Percentiles rank a stretch among this genome's conserved stretches.
Evolutionary conservation across 2,113 vertebrate species (phyloP).

Genomic region (Heptranchias perlo): DNA sequence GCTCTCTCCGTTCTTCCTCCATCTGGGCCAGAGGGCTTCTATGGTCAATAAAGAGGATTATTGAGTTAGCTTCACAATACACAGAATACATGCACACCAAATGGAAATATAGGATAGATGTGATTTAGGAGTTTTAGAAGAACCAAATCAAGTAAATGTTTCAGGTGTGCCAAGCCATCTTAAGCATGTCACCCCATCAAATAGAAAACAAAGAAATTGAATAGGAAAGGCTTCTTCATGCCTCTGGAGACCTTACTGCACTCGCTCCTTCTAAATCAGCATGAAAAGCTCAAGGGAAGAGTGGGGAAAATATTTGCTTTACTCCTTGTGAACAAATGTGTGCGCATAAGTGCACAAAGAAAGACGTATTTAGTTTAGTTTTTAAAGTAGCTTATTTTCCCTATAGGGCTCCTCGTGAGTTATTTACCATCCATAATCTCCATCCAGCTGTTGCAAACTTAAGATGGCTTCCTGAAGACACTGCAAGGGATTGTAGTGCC

Average conservation of each 20-base stretch:
- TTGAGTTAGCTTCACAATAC: neutral
- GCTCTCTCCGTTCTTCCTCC: slow-evolving; percentile 94
- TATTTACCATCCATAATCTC: neutral
- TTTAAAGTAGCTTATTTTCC: neutral
- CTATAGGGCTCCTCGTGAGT: neutral
- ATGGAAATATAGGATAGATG: neutral
- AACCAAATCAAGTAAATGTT: neutral
- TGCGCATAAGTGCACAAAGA: neutral
- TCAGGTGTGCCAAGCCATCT: neutral
- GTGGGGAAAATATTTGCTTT: neutral
- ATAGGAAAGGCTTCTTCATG: neutral
- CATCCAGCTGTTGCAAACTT: neutral
- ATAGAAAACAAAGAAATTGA: neutral
- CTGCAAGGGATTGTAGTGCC: neutral
- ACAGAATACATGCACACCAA: neutral
- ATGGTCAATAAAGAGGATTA: slow-evolving; percentile 46
- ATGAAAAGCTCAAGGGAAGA: neutral
- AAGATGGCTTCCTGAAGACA: neutral
- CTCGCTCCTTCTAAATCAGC: neutral
- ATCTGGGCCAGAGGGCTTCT: slow-evolving; percentile 96
- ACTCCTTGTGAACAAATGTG: neutral
- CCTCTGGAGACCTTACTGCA: neutral
- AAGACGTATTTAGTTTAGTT: neutral
- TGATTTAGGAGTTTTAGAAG: neutral
- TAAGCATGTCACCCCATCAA: neutral